Base-by-base conservation (phyloP, 2,113 vertebrate species). In the Chiloscyllium plagiosum region DNA sequence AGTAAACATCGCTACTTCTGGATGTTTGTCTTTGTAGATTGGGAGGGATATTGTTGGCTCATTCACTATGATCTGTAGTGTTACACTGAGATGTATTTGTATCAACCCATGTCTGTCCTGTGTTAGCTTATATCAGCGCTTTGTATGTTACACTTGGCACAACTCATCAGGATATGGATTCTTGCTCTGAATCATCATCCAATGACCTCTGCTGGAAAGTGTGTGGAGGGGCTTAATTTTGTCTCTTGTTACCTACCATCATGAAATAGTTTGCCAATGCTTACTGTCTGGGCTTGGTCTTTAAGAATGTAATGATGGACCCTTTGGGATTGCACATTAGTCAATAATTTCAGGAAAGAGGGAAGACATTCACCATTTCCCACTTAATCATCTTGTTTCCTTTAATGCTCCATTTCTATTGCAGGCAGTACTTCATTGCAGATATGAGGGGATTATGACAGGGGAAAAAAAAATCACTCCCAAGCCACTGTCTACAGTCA, bases 101-200 rank as follows among this genome's bases (percentile, higher is more conserved):
- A 15, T 83, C 80, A 89, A 87, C 24, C 50, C 86, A 89, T 56
- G 86, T 56, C 50, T 89, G 50, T 56, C 50, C 86, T 52, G 24
- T 29, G 24, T 50, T 89, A 52, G 86, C 86, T 52, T 89, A 56
- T 56, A 89, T 56, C 50, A 89, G 26, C 22, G 22, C 3, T 56
- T 89, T 89, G 86, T 50, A 89, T 89, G 85, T 87, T 87, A 52
- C 8, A 87, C 24, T 87, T 87, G 86, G 86, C 86, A 56, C 86
- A 83, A 22, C 37, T 47, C 80, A 56, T 26, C 50, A 13, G 86
- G 50, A 50, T 52, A 56, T 56, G 86, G 86, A 89, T 8, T 89
- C 50, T 26, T 56, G 26, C 12, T 89, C 50, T 22, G 29, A 89
- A 89, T 89, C 86, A 50, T 83, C 80, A 83, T 83, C 80, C 80